These are phyloP conservation scores for Tetheella fluctuosa DNA, from an alignment of 2,888 invertebrate species.

Conservation along the genomic window DNA sequence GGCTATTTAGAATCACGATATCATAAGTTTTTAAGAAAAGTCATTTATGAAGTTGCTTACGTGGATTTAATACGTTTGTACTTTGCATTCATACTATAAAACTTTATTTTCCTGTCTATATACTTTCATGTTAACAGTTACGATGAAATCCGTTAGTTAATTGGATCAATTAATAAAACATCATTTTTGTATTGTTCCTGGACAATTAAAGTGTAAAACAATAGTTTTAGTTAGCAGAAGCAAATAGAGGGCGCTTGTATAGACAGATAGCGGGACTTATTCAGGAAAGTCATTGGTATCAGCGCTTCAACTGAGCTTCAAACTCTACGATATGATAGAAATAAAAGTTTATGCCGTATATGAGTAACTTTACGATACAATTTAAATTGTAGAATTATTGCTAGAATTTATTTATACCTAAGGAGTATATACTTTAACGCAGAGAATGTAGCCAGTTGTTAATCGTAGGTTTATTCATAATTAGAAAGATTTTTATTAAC, in stretches of 20 bases:
- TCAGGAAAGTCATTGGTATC: constrained; percentile 60
- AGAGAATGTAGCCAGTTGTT: no score
- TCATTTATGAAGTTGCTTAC: no score
- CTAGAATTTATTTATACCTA: no score
- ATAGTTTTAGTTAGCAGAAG: constrained; percentile 41
- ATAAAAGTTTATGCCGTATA: background rate
- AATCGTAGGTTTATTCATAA: no score
- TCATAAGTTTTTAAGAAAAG: no score
- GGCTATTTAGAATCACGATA: no score
- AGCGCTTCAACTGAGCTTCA: constrained; percentile 53
- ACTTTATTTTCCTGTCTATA: no score
- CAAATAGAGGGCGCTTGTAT: constrained; percentile 38
- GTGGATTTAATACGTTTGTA: no score
- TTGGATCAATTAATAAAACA: background rate
- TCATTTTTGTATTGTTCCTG: background rate
- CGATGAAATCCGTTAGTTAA: background rate
- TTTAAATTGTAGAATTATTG: no score
- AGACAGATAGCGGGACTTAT: constrained; percentile 51
- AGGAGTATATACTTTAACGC: no score
- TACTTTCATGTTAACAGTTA: background rate
- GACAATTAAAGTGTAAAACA: constrained; percentile 27
- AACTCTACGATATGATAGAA: constrained; percentile 23
- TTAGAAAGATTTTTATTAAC: no score
- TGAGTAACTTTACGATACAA: background rate
- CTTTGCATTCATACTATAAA: no score